Base-by-base conservation (phyloP, 2,888 invertebrate species). In the Melipona bicolor region DNA sequence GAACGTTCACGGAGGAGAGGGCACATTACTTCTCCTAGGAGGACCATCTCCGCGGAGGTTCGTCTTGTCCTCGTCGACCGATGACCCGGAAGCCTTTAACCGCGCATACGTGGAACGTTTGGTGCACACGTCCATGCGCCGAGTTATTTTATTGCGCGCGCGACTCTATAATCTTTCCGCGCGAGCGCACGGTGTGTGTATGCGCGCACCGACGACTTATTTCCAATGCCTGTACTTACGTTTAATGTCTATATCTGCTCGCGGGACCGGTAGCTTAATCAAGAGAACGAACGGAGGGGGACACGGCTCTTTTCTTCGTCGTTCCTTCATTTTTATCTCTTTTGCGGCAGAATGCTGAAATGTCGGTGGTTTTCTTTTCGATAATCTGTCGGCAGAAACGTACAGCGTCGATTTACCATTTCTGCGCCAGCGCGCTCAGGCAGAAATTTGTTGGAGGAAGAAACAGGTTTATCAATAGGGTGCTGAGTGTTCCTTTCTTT, bases 31-130 rank as follows among this genome's bases (percentile, higher is more conserved):
- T 74, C 79, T 84, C 81, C 76, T 81, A 77, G 43, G 75, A 78
- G 81, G 82, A 88, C 76, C 79, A 19, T 83, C 80, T 79, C 68
- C 71, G 56, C 70, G 27, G 79, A 78, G 65, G 67, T 78, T 71
- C 77, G 69, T 79, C 88, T 79, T 69, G 75, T 69, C 64, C 83
- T 69, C 62, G 79, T 70, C 85, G 84, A 87, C 87, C 87, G 89
- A 82, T 84, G 89, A 89, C 89, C 89, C 88, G 89, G 88, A 89
- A 89, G 89, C 79, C 82, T 71, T 59, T 77, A 43, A 56, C 61
- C 56, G 73, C 59, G 52, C 74, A 78, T 71, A 88, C 81, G 76
- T 78, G 83, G 74, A 86, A 81, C 81, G 43, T 43, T 21, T 71
- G 77, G 62, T 77, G 77, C 76, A 74, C 69, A 74, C 69, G 84